A percentile compares a stretch with the other conserved stretches of the same genome.
Conservation (phyloP, 2,113 vertebrate species). For the Salvelinus alpinus region DNA sequence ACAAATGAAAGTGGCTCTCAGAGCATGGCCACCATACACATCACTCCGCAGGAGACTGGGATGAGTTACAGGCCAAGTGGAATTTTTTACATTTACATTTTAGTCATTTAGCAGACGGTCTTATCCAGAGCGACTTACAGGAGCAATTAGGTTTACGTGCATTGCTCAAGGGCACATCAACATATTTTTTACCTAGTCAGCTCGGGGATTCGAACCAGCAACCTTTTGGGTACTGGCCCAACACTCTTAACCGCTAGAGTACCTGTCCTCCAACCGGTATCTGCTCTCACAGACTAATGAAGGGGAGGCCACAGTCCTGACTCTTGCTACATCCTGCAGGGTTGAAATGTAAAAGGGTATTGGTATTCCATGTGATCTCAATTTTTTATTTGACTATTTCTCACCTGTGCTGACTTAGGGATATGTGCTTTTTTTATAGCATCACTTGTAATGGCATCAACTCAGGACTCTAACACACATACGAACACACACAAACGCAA, state of each 20-base stretch:
- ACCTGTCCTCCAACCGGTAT: constrained; percentile 30
- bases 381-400: constrained; percentile 5
- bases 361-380: constrained; percentile 25
- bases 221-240: too few species aligned
- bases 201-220: too few species aligned
- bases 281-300: constrained; percentile 35
- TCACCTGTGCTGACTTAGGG: constrained; percentile 2
- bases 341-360: constrained; percentile 29
- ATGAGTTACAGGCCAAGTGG: constrained; percentile 16
- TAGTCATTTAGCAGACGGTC: too few species aligned
- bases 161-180: too few species aligned
- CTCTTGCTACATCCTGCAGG: background rate
- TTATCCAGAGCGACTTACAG: too few species aligned
- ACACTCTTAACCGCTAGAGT: too few species aligned
- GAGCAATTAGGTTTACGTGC: too few species aligned
- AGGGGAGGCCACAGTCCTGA: constrained; percentile 31
- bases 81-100: too few species aligned
- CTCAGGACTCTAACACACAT: background rate
- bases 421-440: background rate
- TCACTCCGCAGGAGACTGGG: constrained; percentile 42
- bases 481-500: too few species aligned
- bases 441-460: background rate
- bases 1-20: constrained; percentile 54
- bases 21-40: constrained; percentile 53
- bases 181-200: too few species aligned